Conservation (phyloP, 2,113 vertebrate species). For the Platysteira castanea region DNA sequence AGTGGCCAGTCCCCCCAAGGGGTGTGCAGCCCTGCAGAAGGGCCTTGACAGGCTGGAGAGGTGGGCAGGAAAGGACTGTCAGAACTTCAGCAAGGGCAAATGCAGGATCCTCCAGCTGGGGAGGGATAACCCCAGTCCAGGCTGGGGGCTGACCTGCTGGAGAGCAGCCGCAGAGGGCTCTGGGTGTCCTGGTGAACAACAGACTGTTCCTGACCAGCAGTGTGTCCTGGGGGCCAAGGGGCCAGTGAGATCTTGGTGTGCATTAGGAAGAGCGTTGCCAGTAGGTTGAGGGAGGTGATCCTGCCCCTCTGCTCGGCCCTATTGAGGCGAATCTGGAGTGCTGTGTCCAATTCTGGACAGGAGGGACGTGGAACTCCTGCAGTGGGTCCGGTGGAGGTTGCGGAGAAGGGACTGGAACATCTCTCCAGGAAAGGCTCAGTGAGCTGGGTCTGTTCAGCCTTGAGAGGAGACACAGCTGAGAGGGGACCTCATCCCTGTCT, state of each 20-base stretch:
- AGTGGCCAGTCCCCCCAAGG: rapidly evolving
- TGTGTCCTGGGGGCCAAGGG: neutral
- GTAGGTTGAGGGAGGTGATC: neutral
- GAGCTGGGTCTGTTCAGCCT: neutral
- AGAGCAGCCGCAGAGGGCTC: neutral
- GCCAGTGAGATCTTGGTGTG: neutral
- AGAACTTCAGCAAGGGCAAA: neutral
- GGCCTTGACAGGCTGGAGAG: neutral
- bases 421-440: neutral
- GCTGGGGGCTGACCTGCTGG: neutral
- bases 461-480: neutral
- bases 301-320: neutral
- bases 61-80: neutral
- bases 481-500: neutral
- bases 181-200: neutral
- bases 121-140: neutral
- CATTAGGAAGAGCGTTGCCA: neutral
- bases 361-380: neutral
- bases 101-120: neutral
- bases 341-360: neutral
- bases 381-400: neutral
- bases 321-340: neutral
- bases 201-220: neutral
- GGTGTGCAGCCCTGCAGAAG: neutral
- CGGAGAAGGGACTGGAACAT: neutral